Percentiles rank a stretch among this genome's conserved stretches.
Conservation (phyloP, 2,113 vertebrate species). For the Archocentrus centrarchus region DNA sequence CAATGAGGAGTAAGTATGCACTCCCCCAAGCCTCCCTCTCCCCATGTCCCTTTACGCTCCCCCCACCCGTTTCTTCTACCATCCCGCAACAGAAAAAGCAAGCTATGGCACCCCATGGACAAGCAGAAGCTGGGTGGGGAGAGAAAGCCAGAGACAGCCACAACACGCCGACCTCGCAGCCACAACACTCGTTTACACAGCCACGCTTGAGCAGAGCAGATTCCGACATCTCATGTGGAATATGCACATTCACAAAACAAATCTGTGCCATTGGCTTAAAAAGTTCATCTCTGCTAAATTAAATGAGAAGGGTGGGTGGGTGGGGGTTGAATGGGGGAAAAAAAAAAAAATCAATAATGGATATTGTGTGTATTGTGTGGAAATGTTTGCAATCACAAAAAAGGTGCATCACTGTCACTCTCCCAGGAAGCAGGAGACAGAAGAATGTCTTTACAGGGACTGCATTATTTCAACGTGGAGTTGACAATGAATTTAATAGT, state of each 20-base stretch:
- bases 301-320: constrained; percentile 20
- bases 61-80: constrained; percentile 36
- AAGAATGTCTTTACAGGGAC: constrained; percentile 9
- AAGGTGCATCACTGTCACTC: constrained; percentile 54
- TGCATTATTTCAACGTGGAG: constrained; percentile 12
- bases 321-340: not conserved
- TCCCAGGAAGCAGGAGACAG: constrained; percentile 14
- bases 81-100: constrained; percentile 34
- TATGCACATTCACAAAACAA: constrained; percentile 31
- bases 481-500: not conserved
- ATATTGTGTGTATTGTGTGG: constrained; percentile 60
- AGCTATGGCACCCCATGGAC: constrained; percentile 58
- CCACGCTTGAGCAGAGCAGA: constrained; percentile 62
- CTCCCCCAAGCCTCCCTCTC: constrained; percentile 29
- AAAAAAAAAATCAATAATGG: constrained; percentile 37
- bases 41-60: constrained; percentile 20
- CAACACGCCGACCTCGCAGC: constrained; percentile 75
- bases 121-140: constrained; percentile 38
- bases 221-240: constrained; percentile 34
- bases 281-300: constrained; percentile 52
- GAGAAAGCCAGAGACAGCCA: constrained; percentile 70
- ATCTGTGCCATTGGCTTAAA: constrained; percentile 48
- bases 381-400: constrained; percentile 57
- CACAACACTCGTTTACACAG: constrained; percentile 75
- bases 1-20: constrained; percentile 82